Evolutionary conservation across 2,888 invertebrate genomes (phyloP).

Genomic region (Diachrysia chrysitis): DNA sequence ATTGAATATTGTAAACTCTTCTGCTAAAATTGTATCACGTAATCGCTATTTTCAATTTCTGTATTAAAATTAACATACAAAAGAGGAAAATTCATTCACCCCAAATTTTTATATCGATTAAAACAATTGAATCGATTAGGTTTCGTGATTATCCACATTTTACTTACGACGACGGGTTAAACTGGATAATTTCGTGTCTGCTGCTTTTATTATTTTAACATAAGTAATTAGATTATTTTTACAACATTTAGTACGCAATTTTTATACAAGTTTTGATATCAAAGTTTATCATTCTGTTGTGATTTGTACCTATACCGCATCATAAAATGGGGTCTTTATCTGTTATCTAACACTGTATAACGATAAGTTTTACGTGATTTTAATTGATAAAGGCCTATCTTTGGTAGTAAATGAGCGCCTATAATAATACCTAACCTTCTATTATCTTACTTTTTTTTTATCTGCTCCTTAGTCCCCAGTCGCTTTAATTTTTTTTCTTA

Average conservation of each 20-base stretch:
- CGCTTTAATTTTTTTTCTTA: background rate
- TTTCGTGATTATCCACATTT: background rate
- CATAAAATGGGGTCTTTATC: background rate
- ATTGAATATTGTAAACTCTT: background rate
- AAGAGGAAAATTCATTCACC: slow-evolving; percentile 38
- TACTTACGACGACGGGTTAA: too few species aligned
- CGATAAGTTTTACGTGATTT: background rate
- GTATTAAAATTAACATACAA: slow-evolving; percentile 41
- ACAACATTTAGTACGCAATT: background rate
- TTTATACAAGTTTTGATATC: background rate
- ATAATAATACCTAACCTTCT: background rate
- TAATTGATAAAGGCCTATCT: background rate
- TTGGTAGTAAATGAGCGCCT: background rate
- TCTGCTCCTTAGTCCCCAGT: background rate
- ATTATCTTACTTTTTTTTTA: background rate
- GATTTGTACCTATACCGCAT: background rate
- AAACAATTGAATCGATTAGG: slow-evolving; percentile 22
- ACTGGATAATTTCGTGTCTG: background rate
- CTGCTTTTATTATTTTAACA: background rate
- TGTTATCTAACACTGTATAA: background rate
- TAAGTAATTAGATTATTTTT: background rate
- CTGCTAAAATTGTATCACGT: background rate
- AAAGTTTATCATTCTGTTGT: background rate
- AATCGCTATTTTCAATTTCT: slow-evolving; percentile 12
- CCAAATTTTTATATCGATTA: slow-evolving; percentile 8